These are phyloP conservation scores for Amblyteles armatorius DNA, from an alignment of 2,888 invertebrate species.

Conservation along the genomic window DNA sequence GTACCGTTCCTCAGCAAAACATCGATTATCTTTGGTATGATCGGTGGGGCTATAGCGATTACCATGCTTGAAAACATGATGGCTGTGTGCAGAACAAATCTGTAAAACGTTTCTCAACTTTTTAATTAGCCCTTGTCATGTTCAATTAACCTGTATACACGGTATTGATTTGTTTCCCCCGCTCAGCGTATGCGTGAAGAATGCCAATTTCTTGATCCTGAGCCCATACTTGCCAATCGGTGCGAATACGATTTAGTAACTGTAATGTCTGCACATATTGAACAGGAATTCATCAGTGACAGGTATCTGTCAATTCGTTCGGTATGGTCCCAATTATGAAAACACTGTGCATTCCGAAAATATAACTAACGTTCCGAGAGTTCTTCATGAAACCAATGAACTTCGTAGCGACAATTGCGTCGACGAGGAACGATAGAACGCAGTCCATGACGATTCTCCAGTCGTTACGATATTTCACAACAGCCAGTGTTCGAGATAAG, in stretches of 20 bases:
- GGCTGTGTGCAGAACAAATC: constrained; percentile 4
- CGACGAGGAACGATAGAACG: not conserved
- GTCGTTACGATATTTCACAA: constrained; percentile 27
- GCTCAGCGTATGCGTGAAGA: not conserved
- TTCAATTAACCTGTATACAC: constrained; percentile 38
- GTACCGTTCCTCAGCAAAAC: constrained; percentile 40
- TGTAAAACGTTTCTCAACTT: not conserved
- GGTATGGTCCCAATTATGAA: not conserved
- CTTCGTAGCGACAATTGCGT: not conserved
- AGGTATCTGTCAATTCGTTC: not conserved
- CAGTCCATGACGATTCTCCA: constrained; percentile 26
- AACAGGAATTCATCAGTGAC: not conserved
- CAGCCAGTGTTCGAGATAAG: constrained; percentile 18
- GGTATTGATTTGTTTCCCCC: constrained; percentile 30
- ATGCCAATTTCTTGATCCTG: not conserved
- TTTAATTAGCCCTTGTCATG: not conserved
- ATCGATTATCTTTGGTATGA: constrained; percentile 17
- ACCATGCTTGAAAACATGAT: constrained; percentile 7
- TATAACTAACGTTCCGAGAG: constrained; percentile 16
- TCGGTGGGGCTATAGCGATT: constrained; percentile 35
- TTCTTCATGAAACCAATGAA: not conserved
- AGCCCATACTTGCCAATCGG: not conserved
- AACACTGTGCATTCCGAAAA: not conserved
- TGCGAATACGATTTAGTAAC: not conserved
- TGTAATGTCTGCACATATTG: not conserved